Conservation (phyloP, 2,888 invertebrate genomes). For the Gortyna flavago region DNA sequence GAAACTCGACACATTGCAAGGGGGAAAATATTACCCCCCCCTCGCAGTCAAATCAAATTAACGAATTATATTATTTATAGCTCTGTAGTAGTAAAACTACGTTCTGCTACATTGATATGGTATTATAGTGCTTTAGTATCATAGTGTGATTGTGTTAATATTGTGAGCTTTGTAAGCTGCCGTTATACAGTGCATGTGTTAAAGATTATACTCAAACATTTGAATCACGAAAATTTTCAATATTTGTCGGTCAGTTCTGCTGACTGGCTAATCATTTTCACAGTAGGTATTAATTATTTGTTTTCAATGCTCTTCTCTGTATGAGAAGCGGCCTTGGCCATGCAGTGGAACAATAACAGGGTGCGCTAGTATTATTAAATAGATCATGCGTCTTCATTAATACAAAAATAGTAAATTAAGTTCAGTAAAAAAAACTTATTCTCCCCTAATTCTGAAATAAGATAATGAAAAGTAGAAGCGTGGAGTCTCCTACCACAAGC, state of each 20-base stretch:
- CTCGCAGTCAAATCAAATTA: too few species aligned
- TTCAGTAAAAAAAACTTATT: not conserved
- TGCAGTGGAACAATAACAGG: not conserved
- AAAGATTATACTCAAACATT: not conserved
- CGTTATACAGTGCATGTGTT: not conserved
- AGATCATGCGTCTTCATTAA: not conserved
- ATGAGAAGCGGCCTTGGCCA: not conserved
- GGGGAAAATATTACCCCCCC: conserved; percentile 41
- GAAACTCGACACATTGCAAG: conserved; percentile 52
- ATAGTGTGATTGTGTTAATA: conserved; percentile 35
- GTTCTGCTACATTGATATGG: conserved; percentile 33
- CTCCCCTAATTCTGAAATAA: not conserved
- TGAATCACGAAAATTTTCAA: not conserved
- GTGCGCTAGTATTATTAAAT: not conserved
- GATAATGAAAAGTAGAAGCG: too few species aligned
- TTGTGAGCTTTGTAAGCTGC: not conserved
- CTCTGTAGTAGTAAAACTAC: conserved; percentile 43
- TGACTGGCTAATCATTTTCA: not conserved
- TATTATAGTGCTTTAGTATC: conserved; percentile 13
- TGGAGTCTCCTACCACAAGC: too few species aligned
- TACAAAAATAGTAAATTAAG: not conserved
- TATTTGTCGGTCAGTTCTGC: not conserved
- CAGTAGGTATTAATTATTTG: too few species aligned
- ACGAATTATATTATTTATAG: conserved; percentile 59
- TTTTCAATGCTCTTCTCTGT: not conserved